phyloP scores from a whole-genome alignment of 1,140 invertebrate species.

The Drosophila watanabei region DNA sequence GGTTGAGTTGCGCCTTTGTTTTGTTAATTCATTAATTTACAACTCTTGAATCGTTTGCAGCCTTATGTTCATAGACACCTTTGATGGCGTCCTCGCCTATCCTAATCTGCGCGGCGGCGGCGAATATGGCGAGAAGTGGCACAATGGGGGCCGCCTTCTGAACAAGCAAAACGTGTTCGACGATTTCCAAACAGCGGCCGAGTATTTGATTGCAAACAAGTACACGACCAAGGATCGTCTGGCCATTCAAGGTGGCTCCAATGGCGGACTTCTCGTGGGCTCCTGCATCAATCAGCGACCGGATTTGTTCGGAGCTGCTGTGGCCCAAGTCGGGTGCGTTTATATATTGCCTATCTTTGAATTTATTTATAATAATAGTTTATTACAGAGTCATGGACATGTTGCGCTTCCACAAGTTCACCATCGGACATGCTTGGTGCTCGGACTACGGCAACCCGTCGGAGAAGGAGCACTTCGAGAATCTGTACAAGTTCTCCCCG shows the following conservation, averaged over 20 bases:
- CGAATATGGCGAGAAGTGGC: slow-evolving; percentile 99
- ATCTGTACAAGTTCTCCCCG: slow-evolving; percentile 96
- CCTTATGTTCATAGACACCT: slow-evolving; percentile 95
- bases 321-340: slow-evolving; percentile 96
- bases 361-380: background rate
- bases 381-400: slow-evolving; percentile 97
- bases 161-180: slow-evolving; percentile 99
- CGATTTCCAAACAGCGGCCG: slow-evolving; percentile 97
- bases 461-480: slow-evolving; percentile 94
- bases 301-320: slow-evolving; percentile 96
- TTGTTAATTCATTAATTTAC: background rate
- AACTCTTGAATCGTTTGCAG: slow-evolving; percentile 7
- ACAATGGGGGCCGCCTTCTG: slow-evolving; percentile 94
- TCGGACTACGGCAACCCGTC: slow-evolving; percentile 98
- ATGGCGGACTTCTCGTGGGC: slow-evolving; percentile 97
- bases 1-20: slow-evolving; percentile 22
- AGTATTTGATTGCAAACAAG: slow-evolving; percentile 94
- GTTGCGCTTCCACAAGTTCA: slow-evolving; percentile 99
- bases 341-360: background rate
- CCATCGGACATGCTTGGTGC: slow-evolving; percentile 98
- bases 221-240: slow-evolving; percentile 93
- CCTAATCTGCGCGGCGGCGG: slow-evolving; percentile 98
- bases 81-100: slow-evolving; percentile 95
- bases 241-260: slow-evolving; percentile 97
- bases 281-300: slow-evolving; percentile 98